Base-by-base conservation (phyloP, 2,888 invertebrate species). In the Mesorhabditis spiculigera region DNA sequence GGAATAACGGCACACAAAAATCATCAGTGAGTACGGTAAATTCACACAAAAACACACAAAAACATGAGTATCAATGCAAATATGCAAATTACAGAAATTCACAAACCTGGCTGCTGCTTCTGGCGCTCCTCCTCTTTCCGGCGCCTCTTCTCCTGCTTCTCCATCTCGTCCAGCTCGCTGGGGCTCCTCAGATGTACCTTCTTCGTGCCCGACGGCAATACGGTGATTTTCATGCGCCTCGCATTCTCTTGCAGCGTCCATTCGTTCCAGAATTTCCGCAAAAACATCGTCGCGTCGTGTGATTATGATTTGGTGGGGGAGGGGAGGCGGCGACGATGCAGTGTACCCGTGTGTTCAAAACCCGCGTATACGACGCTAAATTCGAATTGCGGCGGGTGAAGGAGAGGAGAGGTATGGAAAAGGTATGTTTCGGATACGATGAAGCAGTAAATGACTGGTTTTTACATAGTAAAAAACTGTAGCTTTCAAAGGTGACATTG, bases 191-290 rank as follows among this genome's bases (percentile, higher is more conserved):
- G 67, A 69, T 80, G 80, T 45, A 80, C 80, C 72, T 75, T 77
- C 69, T 80, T 80, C 63, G 80, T 80, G 63, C 80, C 80, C 66
- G 76, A 73, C 42, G 80, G 80, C 65, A 80, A 72, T 44, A 80
- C 80, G 64, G 80, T 80, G 45, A 80, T 80, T 68, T 76, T 80
- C 78, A 80, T 78, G 68, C 78, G 80, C 16, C 80, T 73, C 44
- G 80, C 80, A 75, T 80, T 80, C 73, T 80, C 80, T 68, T 80
- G 78, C 61, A 80, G 73, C 68, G 81, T 79, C 81, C 81, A 82
- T 76, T 82, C 81, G 75, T 82, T 82, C 82, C 82, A 82, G 76
- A 82, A 82, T 70, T 81, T 79, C 62, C 82, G 80, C 28, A 82
- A 76, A 77, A 82, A 81, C 82, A 82, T 82, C n/a, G 8, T 50